These are phyloP conservation scores for Plectropomus leopardus DNA, from an alignment of 2,113 vertebrate species.

Conservation along the genomic window DNA sequence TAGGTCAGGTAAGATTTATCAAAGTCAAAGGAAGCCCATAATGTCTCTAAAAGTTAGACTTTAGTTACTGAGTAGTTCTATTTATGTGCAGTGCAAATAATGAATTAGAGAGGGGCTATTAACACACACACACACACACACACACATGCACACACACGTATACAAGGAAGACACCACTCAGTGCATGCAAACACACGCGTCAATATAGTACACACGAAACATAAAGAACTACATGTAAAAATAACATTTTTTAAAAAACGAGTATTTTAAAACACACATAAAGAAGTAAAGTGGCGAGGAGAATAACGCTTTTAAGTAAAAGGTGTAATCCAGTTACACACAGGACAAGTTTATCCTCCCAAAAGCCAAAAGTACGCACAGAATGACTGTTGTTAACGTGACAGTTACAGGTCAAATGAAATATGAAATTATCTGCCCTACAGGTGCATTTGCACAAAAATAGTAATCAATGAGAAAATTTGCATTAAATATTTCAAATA, in stretches of 20 bases:
- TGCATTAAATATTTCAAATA: not conserved
- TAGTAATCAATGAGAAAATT: not conserved
- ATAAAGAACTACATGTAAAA: constrained; percentile 44
- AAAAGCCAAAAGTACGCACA: constrained; percentile 52
- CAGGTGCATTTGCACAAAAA: constrained; percentile 33
- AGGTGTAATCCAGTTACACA: constrained; percentile 59
- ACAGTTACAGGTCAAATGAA: constrained; percentile 18
- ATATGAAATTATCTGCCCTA: constrained; percentile 16
- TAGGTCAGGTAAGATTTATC: constrained; percentile 2
- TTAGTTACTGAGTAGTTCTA: constrained; percentile 12
- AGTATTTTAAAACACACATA: constrained; percentile 48
- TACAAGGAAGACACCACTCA: constrained; percentile 37
- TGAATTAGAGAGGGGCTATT: constrained; percentile 45
- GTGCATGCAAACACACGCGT: constrained; percentile 40
- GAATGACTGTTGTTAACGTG: constrained; percentile 36
- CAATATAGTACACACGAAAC: constrained; percentile 39
- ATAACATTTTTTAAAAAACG: too few relatives aligned
- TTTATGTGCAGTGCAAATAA: constrained; percentile 47
- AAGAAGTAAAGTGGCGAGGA: constrained; percentile 36
- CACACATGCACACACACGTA: not conserved
- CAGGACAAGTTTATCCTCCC: constrained; percentile 63
- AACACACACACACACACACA: constrained; percentile 58
- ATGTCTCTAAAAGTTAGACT: constrained; percentile 43
- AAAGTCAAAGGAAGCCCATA: not conserved
- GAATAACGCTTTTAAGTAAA: constrained; percentile 24